Percentiles rank a stretch among this genome's conserved stretches.
phyloP scores from a whole-genome alignment of 2,888 invertebrate genomes.

The Psococerastis gibbosa region DNA sequence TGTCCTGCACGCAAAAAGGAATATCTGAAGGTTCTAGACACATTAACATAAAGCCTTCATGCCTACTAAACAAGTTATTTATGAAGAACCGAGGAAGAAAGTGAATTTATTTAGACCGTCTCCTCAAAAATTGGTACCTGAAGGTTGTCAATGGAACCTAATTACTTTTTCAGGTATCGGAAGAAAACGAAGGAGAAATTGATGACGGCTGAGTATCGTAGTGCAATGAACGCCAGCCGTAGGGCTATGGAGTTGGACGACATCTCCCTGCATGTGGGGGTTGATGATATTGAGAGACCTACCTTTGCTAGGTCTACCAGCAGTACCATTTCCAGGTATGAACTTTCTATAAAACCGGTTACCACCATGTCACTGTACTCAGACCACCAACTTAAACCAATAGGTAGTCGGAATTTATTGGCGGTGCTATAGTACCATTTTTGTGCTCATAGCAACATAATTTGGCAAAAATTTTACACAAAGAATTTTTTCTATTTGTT shows the following conservation, averaged over 20 bases:
- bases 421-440: slow-evolving; percentile 1
- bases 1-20: too few relatives aligned
- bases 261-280: slow-evolving; percentile 61
- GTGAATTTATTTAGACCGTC: too few relatives aligned
- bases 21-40: too few relatives aligned
- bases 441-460: background rate
- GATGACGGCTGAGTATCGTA: slow-evolving; percentile 56
- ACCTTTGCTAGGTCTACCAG: slow-evolving; percentile 29
- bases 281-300: slow-evolving; percentile 44
- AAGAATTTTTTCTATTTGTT: too few relatives aligned
- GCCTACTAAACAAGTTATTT: too few relatives aligned
- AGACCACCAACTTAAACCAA: slow-evolving; percentile 12
- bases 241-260: slow-evolving; percentile 35
- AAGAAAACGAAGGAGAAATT: slow-evolving; percentile 56
- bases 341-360: slow-evolving; percentile 12
- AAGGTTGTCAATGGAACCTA: too few relatives aligned
- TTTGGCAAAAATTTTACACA: background rate
- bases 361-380: slow-evolving; percentile 12
- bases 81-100: too few relatives aligned
- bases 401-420: background rate
- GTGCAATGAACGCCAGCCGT: slow-evolving; percentile 32
- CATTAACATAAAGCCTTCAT: too few relatives aligned
- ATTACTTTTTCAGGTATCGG: slow-evolving; percentile 39
- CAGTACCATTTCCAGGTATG: slow-evolving; percentile 34
- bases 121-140: too few relatives aligned